These are phyloP conservation scores for Zoanthus solanderi DNA, from an alignment of 92 coral and sea anemone species.

Conservation along the genomic window DNA sequence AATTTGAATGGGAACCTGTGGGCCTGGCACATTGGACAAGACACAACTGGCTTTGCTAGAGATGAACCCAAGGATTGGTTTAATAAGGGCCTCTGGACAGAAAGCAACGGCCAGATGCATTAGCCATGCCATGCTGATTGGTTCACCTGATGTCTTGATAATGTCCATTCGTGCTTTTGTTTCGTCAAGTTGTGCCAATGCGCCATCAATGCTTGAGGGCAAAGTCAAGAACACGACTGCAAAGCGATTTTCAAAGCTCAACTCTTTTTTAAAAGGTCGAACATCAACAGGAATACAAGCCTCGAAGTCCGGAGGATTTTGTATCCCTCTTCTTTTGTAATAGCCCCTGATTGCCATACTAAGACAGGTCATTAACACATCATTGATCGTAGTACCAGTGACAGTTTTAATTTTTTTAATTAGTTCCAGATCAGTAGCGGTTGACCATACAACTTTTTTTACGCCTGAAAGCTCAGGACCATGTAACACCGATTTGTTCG, in stretches of 20 bases:
- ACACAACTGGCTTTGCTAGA: slow-evolving; percentile 78
- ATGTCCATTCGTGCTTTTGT: slow-evolving; percentile 85
- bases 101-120: slow-evolving; percentile 67
- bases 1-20: slow-evolving; percentile 66
- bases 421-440: slow-evolving; percentile 69
- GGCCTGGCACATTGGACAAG: slow-evolving; percentile 95
- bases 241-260: slow-evolving; percentile 78
- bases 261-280: slow-evolving; percentile 57
- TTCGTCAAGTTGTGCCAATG: slow-evolving; percentile 65
- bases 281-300: slow-evolving; percentile 89
- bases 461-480: slow-evolving; percentile 80
- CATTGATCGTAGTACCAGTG: slow-evolving; percentile 94
- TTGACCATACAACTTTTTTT: slow-evolving; percentile 85
- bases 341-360: slow-evolving; percentile 81
- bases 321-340: slow-evolving; percentile 76
- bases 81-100: slow-evolving; percentile 69
- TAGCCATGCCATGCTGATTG: slow-evolving; percentile 71
- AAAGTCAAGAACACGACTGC: slow-evolving; percentile 74
- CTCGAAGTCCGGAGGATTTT: slow-evolving; percentile 75
- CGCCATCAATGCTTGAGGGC: slow-evolving; percentile 72
- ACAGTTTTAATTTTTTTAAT: slow-evolving; percentile 80
- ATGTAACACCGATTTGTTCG: slow-evolving; percentile 81
- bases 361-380: slow-evolving; percentile 87
- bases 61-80: slow-evolving; percentile 57
- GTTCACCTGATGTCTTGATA: slow-evolving; percentile 84